Evolutionary conservation across 2,113 vertebrate species (phyloP).

Genomic region (Phylloscopus trochiloides): DNA sequence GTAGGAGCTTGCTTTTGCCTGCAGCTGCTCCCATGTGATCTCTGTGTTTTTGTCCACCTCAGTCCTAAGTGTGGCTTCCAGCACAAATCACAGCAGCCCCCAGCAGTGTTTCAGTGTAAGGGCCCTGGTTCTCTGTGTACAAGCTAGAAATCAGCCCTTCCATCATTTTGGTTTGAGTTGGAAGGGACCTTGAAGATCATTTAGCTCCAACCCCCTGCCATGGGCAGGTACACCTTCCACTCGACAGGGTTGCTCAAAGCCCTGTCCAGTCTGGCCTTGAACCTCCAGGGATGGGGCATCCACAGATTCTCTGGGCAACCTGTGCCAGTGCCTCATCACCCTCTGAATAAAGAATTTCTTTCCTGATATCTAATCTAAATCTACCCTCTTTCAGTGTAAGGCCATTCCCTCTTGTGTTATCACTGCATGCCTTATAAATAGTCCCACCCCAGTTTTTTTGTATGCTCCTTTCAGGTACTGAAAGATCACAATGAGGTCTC

Average conservation of each 20-base stretch:
- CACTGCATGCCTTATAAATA: background rate
- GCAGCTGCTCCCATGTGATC: background rate
- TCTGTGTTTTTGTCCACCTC: background rate
- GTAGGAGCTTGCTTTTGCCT: background rate
- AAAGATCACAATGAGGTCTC: background rate
- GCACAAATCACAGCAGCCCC: background rate
- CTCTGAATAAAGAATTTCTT: background rate
- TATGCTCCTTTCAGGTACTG: background rate
- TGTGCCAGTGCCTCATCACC: background rate
- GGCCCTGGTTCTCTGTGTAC: background rate
- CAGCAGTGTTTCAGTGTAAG: background rate
- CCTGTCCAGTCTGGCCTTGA: background rate
- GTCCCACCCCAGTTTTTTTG: background rate
- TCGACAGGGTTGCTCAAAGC: background rate
- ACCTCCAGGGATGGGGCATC: background rate
- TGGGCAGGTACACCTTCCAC: background rate
- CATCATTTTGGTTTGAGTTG: background rate
- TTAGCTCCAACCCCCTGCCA: background rate
- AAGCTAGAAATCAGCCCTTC: fast-evolving
- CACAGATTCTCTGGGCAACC: background rate
- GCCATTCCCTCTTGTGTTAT: background rate
- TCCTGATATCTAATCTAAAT: background rate
- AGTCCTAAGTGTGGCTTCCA: background rate
- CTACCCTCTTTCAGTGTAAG: background rate
- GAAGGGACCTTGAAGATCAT: background rate